Percentiles rank a stretch among this genome's conserved stretches.
Conservation (phyloP, 1,140 invertebrate species). For the Aphaenogaster ashmeadi region DNA sequence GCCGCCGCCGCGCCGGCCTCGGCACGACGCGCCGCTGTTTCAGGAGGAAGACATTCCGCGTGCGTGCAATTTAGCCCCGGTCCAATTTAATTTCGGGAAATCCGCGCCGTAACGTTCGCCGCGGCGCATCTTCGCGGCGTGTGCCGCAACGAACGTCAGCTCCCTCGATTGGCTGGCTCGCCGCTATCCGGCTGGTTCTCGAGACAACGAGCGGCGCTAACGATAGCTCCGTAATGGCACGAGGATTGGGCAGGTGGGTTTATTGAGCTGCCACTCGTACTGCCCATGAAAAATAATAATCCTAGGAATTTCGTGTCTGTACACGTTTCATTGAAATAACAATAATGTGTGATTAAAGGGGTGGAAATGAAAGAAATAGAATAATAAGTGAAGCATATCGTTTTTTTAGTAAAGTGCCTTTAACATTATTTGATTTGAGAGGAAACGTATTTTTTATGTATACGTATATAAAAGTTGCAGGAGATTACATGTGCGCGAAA, state of each 20-base stretch:
- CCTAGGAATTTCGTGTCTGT: neutral
- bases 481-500: neutral
- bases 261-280: neutral
- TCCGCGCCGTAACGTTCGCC: neutral
- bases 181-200: neutral
- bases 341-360: neutral
- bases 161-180: conserved; percentile 1
- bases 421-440: neutral
- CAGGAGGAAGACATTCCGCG: conserved; percentile 73
- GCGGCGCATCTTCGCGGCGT: conserved; percentile 1
- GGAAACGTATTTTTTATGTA: neutral
- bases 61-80: conserved; percentile 50
- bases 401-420: neutral
- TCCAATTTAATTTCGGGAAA: conserved; percentile 62
- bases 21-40: conserved; percentile 30
- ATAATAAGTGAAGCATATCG: neutral
- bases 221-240: conserved; percentile 70
- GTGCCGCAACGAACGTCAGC: neutral
- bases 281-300: conserved; percentile 20
- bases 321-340: neutral
- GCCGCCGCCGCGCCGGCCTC: neutral
- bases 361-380: neutral
- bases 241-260: neutral
- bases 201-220: conserved; percentile 61
- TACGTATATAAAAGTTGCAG: neutral